Base-by-base conservation (phyloP, 1,140 invertebrate genomes). In the Meloidogyne hapla region DNA sequence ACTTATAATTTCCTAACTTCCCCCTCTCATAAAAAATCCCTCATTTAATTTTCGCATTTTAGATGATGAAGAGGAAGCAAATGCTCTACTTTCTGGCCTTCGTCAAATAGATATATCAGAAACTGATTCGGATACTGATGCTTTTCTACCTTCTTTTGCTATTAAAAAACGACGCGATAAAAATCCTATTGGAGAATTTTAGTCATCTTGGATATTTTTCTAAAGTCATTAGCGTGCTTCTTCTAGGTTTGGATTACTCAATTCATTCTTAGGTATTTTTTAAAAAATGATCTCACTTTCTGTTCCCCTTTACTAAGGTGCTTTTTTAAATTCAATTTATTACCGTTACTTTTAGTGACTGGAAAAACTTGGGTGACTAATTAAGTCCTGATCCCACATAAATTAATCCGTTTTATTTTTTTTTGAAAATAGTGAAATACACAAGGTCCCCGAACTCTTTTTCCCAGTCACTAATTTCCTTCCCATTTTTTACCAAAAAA, bases 41-140 rank as follows among this genome's bases (percentile, higher is more conserved):
- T 33, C 1, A 66, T 21, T 66, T 69, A 69, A 56, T n/a, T 69
- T 69, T 12, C 1, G 4, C 18, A 8, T 79, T 74, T 76, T 26
- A 80, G 79, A 80, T 42, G 79, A 80, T 15, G 72, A 77, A 13
- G 26, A 65, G 15, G 48, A 56, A 56, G 48, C 48, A 0, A n/a
- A 56, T 6, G 12, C 26, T 65, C 25, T 80, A 9, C 33, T 74
- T 13, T 71, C 38, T 64, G 79, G 79, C 6, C 45, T 80, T 21
- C 42, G 28, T 18, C 48, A 69, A 33, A 80, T 80, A 42, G 79
- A 76, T 63, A 81, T 80, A 65, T 63, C 62, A n/a, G 79, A 61
- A 21, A 70, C 72, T 5, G 79, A 80, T 63, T 80, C 79, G 8
- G 69, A 71, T 68, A 69, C 71, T 61, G 79, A 74, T 45, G 79